Base-by-base conservation (phyloP, 2,888 invertebrate genomes). In the Aelia acuminata region DNA sequence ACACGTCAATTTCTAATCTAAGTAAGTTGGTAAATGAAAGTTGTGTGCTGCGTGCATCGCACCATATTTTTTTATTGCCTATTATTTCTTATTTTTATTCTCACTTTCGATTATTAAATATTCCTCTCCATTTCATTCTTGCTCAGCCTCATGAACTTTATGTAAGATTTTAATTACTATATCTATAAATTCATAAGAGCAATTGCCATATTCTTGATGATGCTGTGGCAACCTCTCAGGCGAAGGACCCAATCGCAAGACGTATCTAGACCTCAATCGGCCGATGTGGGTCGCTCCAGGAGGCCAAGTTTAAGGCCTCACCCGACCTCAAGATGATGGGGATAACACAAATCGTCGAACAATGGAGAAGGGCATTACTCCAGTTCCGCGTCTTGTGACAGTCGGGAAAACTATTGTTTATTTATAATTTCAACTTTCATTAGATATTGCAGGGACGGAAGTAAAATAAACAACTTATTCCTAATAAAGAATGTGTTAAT, bases 241-340 rank as follows among this genome's bases (percentile, higher is more conserved):
- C 63, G 63, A 70, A 70, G 63, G 35, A 70, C 63, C 26, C 35
- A 18, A 57, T n/a, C 57, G 57, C 57, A 57, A 57, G 57, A 5
- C 18, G 31, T 70, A 70, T 70, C 63, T 70, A 70, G 35, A 70
- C 31, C 63, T 70, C 63, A 70, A 70, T 70, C 63, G 35, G 63
- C 18, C 31, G 63, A 63, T 63, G 26, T 63, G 63, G 31, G 63
- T 31, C 63, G 63, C 31, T 5, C 35, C 7, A 70, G 63, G 63
- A 70, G 63, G 63, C 63, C 63, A 70, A 70, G 63, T 31, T 70
- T 31, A 35, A 70, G 63, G 63, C 35, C 63, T 35, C 35, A 18
- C 0, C 35, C 35, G 63, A 70, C 63, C 63, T 70, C 63, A 70
- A 70, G 63, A 70, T 70, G 63, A 22, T 7, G 31, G 7, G 63